Evolutionary conservation across 2,797 vertebrate species (phyloP).

Genomic region (Clarias pachynema): DNA sequence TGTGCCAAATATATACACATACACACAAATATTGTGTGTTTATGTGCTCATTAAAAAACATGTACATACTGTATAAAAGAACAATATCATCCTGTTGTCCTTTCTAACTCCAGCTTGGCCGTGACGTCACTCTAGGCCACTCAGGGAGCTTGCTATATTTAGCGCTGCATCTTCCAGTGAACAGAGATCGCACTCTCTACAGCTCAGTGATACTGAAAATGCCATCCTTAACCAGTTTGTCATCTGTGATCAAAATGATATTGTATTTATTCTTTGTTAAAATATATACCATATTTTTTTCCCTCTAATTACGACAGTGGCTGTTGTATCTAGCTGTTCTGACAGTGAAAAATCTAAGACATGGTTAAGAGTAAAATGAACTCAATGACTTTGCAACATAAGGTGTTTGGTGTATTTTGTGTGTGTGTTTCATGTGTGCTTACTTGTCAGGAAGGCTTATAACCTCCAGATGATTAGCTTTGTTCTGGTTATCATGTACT

Average conservation of each 20-base stretch:
- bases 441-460: not conserved
- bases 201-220: not conserved
- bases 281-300: not conserved
- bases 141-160: slow-evolving; percentile 45
- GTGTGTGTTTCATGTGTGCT: not conserved
- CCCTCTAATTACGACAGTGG: not conserved
- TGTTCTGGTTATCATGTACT: not conserved
- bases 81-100: slow-evolving; percentile 3
- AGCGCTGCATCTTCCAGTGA: slow-evolving; percentile 46
- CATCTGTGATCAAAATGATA: not conserved
- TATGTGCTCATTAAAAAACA: slow-evolving; percentile 1
- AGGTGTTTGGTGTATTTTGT: too few relatives aligned
- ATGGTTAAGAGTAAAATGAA: not conserved
- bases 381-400: too few relatives aligned
- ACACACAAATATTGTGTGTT: not conserved
- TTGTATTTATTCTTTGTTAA: not conserved
- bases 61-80: not conserved
- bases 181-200: slow-evolving; percentile 9
- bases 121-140: slow-evolving; percentile 20
- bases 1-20: not conserved
- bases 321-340: not conserved
- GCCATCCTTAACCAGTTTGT: not conserved
- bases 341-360: not conserved
- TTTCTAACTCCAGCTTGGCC: not conserved
- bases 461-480: not conserved